Evolutionary conservation across 2,888 invertebrate species (phyloP).

Genomic region (Campaea margaritaria): DNA sequence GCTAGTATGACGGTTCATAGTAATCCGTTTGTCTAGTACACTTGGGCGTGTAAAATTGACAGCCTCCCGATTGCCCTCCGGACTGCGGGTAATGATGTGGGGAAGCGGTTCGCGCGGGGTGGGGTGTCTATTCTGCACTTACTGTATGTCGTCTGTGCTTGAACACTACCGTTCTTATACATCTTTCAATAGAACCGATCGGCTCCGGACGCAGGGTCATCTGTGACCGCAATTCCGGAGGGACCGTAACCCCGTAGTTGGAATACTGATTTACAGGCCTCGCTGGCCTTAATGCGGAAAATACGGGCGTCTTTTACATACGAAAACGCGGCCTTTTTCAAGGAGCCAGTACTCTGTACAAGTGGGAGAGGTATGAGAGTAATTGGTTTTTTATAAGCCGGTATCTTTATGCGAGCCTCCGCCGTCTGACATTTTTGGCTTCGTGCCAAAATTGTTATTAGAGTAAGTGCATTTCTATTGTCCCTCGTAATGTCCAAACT

Average conservation of each 20-base stretch:
- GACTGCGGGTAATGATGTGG: too few relatives aligned
- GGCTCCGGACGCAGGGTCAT: conserved; percentile 27
- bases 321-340: background rate
- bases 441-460: conserved; percentile 15
- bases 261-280: conserved; percentile 39
- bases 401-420: background rate
- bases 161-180: conserved; percentile 30
- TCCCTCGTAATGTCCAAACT: background rate
- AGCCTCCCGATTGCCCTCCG: too few relatives aligned
- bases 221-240: conserved; percentile 32
- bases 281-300: conserved; percentile 17
- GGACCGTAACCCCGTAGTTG: conserved; percentile 24
- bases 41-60: too few relatives aligned
- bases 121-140: too few relatives aligned
- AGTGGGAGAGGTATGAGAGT: background rate
- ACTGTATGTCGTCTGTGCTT: too few relatives aligned
- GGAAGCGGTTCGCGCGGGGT: too few relatives aligned
- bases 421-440: background rate
- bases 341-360: background rate
- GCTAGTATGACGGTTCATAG: too few relatives aligned
- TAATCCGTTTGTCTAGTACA: too few relatives aligned
- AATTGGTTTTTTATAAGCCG: conserved; percentile 8
- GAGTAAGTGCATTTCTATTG: conserved; percentile 15
- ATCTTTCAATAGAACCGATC: conserved; percentile 35
- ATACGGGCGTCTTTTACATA: conserved; percentile 15